Base-by-base conservation (phyloP, 2,888 invertebrate species). In the Pasiphila rectangulata region DNA sequence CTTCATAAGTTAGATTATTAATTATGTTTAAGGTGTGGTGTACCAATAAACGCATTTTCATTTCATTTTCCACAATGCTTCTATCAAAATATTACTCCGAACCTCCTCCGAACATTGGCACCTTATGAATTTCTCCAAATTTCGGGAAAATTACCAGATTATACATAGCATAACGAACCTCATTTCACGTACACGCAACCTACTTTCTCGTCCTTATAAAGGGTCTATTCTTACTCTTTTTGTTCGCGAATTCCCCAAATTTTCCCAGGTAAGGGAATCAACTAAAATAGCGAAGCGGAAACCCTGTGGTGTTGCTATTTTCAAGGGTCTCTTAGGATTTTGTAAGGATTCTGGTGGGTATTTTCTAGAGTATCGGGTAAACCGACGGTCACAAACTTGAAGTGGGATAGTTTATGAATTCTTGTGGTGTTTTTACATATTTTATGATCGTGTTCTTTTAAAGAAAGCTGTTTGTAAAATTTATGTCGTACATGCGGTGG, bases 201-300 rank as follows among this genome's bases (percentile, higher is more conserved):
- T 42, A 24, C 25, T 43, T 37, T 43, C 46, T 34, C 40, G 46
- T 7, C 15, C 16, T 9, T 10, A 19, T 9, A 17, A 17, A 17
- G 17, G 9, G 7, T 4, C 5, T 2, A 12, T 12, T 13, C 1
- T 1, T 13, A 27, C 13, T 32, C n/a, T 50, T 51, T 55, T 46
- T 46, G 35, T 29, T 25, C 44, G 23, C 20, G 35, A 51, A 51
- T 52, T 32, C n/a, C 17, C 9, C 17, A 32, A 19, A 32, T 17
- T 57, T 50, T 23, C 53, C 13, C 10, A 25, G 40, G 36, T 50
- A 46, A 48, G 50, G 42, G 59, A 58, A 63, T 63, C 56, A 60
- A 58, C 54, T 57, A 51, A 47, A 63, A 57, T 55, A 52, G 50
- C 39, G 46, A 35, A 29, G 20, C 43, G 44, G 21, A 40, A 49